Evolutionary conservation across 2,113 vertebrate genomes (phyloP).

Genomic region (Noctilio leporinus): DNA sequence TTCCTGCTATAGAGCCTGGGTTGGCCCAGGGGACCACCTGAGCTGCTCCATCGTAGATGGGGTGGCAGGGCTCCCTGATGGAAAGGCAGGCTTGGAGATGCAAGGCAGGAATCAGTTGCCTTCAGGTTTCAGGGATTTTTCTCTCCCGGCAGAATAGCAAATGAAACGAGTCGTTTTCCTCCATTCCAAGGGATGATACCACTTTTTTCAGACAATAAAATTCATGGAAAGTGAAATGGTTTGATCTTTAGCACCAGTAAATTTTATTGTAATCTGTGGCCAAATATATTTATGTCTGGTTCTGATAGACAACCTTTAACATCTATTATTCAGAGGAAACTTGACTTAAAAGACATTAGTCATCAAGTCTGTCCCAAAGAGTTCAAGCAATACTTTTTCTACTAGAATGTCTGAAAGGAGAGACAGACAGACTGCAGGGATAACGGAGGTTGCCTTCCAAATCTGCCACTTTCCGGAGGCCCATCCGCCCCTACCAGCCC

Average conservation of each 20-base stretch:
- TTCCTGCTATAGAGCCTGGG: conserved; percentile 40
- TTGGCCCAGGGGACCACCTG: conserved; percentile 9
- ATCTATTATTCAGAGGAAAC: conserved; percentile 36
- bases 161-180: neutral
- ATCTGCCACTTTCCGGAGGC: neutral
- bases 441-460: neutral
- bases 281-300: conserved; percentile 48
- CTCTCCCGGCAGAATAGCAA: conserved; percentile 14
- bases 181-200: neutral
- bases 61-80: neutral
- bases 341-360: conserved; percentile 36
- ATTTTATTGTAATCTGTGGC: conserved; percentile 43
- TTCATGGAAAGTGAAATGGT: conserved; percentile 45
- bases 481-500: neutral
- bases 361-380: neutral
- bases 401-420: neutral
- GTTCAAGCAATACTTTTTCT: neutral
- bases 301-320: conserved; percentile 29
- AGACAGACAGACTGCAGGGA: neutral
- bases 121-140: conserved; percentile 21
- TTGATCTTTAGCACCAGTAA: conserved; percentile 54
- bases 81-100: neutral
- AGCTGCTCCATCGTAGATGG: neutral
- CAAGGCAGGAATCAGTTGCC: neutral
- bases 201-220: conserved; percentile 49